Base-by-base conservation (phyloP, 2,888 invertebrate genomes). In the Aphidius colemani region DNA sequence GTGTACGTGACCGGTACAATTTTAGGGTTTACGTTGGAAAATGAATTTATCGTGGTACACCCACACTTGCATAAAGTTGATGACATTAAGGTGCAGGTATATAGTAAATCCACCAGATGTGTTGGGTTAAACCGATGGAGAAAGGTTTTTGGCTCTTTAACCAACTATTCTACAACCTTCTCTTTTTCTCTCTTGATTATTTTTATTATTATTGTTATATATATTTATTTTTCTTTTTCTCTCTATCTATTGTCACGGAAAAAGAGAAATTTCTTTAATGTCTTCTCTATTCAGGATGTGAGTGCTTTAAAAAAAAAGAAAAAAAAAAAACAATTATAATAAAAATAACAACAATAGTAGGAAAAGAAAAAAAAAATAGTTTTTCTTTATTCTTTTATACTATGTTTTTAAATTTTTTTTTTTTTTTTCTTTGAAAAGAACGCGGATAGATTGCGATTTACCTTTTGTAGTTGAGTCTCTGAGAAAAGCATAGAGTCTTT, bases 181-280 rank as follows among this genome's bases (percentile, higher is more conserved):
- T 11, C 41, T 43, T 10, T 13, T 9, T 11, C 13, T 48, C 57
- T 53, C 44, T 48, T 44, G 7, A 13, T 49, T 60, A 43, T 10
- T 44, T 53, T 18, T 9, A 13, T 10, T 3, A 8, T 11, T 10
- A 43, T 18, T 39, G 30, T 45, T 9, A 40, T 6, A 56, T 44
- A 7, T 13, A 46, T 50, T 51, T 45, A 51, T n/a, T 61, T 56
- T 46, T 48, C 50, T n/a, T 61, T 56, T 46, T 48, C 50, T 41
- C 55, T 46, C 39, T 7, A 43, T 4, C 45, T n/a, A 11, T 4
- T 45, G 43, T 57, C 30, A 30, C 30, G 30, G 30, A 50, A 55
- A 8, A 48, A 53, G 63, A 53, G 66, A 59, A 48, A 48, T 49
- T 49, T 48, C 41, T 48, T 53, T 48, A 11, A 53, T 48, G 53